Evolutionary conservation across 2,113 vertebrate genomes (phyloP), one percentile per base, ranked within the genome.

Genomic region (Callospermophilus lateralis): DNA sequence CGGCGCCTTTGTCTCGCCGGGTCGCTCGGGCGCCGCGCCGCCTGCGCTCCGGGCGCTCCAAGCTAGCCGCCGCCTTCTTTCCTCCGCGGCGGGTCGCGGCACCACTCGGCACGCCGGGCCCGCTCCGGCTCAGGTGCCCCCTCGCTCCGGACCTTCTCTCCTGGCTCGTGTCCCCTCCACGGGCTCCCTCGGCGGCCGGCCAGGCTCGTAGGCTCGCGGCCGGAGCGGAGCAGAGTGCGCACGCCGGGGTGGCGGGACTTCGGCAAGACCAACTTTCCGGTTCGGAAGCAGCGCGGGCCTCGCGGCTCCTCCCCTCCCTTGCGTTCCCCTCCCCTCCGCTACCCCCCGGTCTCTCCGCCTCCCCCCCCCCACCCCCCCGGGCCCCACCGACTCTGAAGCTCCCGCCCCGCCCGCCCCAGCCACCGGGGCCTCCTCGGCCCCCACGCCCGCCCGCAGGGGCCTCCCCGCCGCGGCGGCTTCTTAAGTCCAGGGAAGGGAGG

Each of bases 251-350:
- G 96, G 93, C 94, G 70, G 98, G 96, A 95, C 98, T 98, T 98
- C 97, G 98, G 98, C 94, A 96, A 97, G 98, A 98, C 96, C 98
- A 98, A 99, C 98, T 99, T 99, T 98, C 97, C 97, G 98, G 98
- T 98, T 98, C 98, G 98, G 97, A 97, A 98, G 98, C 98, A 73
- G 98, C 96, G 98, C 94, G 97, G 98, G 97, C 97, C 98, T 89
- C 95, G 89, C 97, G 98, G 98, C 98, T 98, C 97, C 97, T 96
- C 97, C 97, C 97, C 96, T 81, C 93, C 98, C 95, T 97, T 96
- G 79, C 97, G 89, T 74, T 95, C 96, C 87, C 97, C 97, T 96
- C 97, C 98, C 98, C 97, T 97, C 97, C 45, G 83, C 97, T 83
- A 22, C 89, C 87, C 96, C 97, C 48, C 48, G 6, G 42, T 45